Base-by-base conservation (phyloP, 2,888 invertebrate genomes). In the Pachliopta kotzebuea region DNA sequence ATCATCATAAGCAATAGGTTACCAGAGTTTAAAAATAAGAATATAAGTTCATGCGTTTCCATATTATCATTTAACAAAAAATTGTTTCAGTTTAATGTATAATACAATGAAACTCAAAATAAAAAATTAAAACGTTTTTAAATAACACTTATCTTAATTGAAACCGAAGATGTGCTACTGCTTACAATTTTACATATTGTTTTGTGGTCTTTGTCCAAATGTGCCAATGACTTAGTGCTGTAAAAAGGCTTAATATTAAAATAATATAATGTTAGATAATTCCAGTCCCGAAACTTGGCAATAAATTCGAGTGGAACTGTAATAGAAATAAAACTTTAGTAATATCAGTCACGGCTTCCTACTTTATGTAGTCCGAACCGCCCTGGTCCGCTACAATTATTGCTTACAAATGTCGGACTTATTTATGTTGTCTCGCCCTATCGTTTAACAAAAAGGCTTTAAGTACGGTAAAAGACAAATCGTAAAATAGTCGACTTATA, bases 361-460 rank as follows among this genome's bases (percentile, higher is more conserved):
- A 63, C 58, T 63, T 63, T 58, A 63, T 61, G 62, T 52, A 58
- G 63, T 65, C 61, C 60, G 61, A 62, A 56, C 63, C 56, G 58
- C 60, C 55, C 62, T 67, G 69, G 65, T 56, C 68, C 63, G 65
- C 62, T 65, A 67, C 66, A 68, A 68, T 69, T 67, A 67, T 67
- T 66, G 63, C 67, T 65, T 65, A 55, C 62, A 58, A 65, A 61
- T 37, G 57, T 61, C 60, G 29, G 31, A 62, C 65, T 50, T 55
- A 56, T 68, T 69, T 69, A 67, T 69, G 66, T 67, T 69, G 45
- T 55, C 20, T 62, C 17, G 50, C 50, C 21, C 7, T 4, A 45
- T 37, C 37, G 37, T 45, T 45, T 45, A 45, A n/a, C n/a, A 45
- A 4, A 45, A 18, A 45, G n/a, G 1, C 18, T 45, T 18, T 45